These are phyloP conservation scores for Pristionchus exspectatus DNA, from an alignment of 2,888 invertebrate species.

Conservation along the genomic window DNA sequence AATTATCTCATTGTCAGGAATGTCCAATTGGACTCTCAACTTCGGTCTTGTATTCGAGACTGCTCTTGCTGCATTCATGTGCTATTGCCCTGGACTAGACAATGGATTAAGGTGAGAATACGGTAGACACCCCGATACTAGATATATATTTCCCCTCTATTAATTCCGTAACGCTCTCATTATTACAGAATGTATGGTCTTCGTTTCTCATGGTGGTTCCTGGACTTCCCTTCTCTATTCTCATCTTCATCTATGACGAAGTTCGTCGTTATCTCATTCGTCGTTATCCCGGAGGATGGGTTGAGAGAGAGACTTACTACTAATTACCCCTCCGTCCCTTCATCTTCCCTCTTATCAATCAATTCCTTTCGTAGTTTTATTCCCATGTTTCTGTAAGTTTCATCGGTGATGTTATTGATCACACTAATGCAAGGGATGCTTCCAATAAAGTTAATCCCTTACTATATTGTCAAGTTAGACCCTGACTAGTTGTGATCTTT, in stretches of 20 bases:
- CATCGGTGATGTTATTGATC: conserved; percentile 23
- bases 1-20: conserved; percentile 47
- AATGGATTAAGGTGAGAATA: conserved; percentile 85
- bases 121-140: no score
- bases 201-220: conserved; percentile 99
- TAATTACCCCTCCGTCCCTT: conserved; percentile 58
- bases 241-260: conserved; percentile 99
- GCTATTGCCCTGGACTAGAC: conserved; percentile 97
- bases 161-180: neutral
- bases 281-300: conserved; percentile 97
- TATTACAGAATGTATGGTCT: conserved; percentile 50
- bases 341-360: neutral
- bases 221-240: conserved; percentile 96
- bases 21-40: conserved; percentile 93
- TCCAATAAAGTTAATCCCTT: neutral
- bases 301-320: conserved; percentile 98
- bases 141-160: neutral
- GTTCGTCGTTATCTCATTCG: conserved; percentile 84
- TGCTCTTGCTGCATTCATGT: conserved; percentile 93
- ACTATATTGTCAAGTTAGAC: neutral
- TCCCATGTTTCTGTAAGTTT: neutral
- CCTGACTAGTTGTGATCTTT: neutral
- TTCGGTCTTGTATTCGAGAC: conserved; percentile 96
- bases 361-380: neutral
- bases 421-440: neutral